Evolutionary conservation across 2,888 invertebrate genomes (phyloP), one percentile per base, ranked within the genome.

Genomic region (Orchesella flavescens): DNA sequence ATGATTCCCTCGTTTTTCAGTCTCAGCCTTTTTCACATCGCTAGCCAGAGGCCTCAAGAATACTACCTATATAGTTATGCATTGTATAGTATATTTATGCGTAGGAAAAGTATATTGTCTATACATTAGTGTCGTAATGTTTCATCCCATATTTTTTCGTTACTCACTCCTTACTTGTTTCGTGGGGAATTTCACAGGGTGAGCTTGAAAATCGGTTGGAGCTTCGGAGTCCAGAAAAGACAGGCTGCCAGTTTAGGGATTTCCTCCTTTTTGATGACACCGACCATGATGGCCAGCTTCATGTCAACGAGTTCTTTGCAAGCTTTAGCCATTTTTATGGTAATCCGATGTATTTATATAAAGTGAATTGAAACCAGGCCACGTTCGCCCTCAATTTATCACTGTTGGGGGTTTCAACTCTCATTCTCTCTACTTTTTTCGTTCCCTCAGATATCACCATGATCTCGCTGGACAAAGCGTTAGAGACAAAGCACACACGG

Each of bases 261-360:
- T 93, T 94, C 92, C 92, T 94, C 82, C 92, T 91, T 83, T 94
- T 92, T 90, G 94, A 94, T 89, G 94, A 94, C 89, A 90, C 92
- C 5, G 93, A 94, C 89, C 91, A 92, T 87, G 93, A 94, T 89
- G 93, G 92, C 21, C 92, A 92, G 87, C 90, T 94, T 61, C 93
- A 93, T 89, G 93, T 94, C 88, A 93, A 93, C 89, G 94, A 94
- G 90, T 94, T 94, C 90, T 94, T 94, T 90, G 92, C 93, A 87
- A 94, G 94, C 83, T 94, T 94, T 91, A 94, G 94, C 92, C 93
- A 94, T 91, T 92, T 93, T 87, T 93, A 93, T 91, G 94, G 94
- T 94, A 91, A 93, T 93, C 92, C 87, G 92, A 87, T 84, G 83
- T 84, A 82, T 73, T 74, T 79, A 74, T 78, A 84, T 84, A 81